Evolutionary conservation across 2,797 vertebrate species (phyloP), one percentile per base, ranked within the genome.

Genomic region (Eurystomus glaucurus): DNA sequence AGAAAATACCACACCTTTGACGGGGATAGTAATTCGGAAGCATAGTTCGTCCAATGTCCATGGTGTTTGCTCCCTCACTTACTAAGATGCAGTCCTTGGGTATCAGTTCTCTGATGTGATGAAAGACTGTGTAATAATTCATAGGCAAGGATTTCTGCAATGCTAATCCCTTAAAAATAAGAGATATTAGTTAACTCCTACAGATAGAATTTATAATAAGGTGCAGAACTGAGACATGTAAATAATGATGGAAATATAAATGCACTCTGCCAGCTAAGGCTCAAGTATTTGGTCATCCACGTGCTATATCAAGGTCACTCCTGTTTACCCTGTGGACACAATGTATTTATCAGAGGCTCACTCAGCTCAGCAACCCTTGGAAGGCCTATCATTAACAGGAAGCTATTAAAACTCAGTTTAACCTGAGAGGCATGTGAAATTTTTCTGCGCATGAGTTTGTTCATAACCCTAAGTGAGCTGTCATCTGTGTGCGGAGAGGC

Each of bases 31-130:
- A 98, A 97, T 99, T 99, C 57, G 99, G 99, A 88, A 99, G 96
- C 98, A 99, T 98, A 20, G 99, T 99, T 84, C 99, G 99, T 52
- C 99, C 99, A 35, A 99, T 99, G 97, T 99, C 99, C 99, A 99
- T 99, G 43, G 99, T 99, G 96, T 99, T 99, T 70, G 99, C 99
- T 57, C 99, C 99, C 94, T 99, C 99, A 6, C 99, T 99, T 37
- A 99, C 98, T 62, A 99, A 98, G 97, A 99, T 97, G 96, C 99
- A 99, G 97, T 99, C 98, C 31, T 92, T 98, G 71, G 99, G 99
- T 91, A 99, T 96, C 50, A 99, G 97, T 75, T 99, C 98, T 90
- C 98, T 98, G 71, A 99, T 93, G 68, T 99, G 98, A 93, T 99
- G 98, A 96, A 99, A 99, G 37, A 99, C 99, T 4, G 98, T 99